These are phyloP conservation scores for Silurus aristotelis DNA, from an alignment of 2,797 vertebrate species.

Conservation along the genomic window DNA sequence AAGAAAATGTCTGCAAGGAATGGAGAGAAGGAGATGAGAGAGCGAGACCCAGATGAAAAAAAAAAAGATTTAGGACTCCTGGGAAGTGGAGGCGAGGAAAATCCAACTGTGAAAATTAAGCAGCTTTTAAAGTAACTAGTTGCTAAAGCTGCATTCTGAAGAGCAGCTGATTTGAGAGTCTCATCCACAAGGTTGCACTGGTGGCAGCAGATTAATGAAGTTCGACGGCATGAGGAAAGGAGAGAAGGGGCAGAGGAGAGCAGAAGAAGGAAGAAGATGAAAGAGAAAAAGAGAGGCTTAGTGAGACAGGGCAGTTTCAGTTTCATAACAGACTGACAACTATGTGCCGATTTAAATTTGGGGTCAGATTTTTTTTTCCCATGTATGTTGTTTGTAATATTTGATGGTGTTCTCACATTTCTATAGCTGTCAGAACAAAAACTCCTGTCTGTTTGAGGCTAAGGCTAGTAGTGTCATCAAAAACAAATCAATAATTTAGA, in stretches of 20 bases:
- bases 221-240: conserved; percentile 19
- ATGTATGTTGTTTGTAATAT: neutral
- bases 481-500: too few species aligned
- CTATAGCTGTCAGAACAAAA: neutral
- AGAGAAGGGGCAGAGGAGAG: conserved; percentile 46
- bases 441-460: neutral
- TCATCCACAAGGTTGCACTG: conserved; percentile 74
- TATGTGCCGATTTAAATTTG: neutral
- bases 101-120: conserved; percentile 80
- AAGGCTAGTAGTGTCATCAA: neutral
- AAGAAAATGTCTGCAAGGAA: conserved; percentile 47
- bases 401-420: neutral
- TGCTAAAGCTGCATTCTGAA: conserved; percentile 73
- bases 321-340: conserved; percentile 54
- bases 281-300: conserved; percentile 58
- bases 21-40: conserved; percentile 36
- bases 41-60: conserved; percentile 46
- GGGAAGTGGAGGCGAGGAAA: conserved; percentile 73
- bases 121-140: conserved; percentile 80
- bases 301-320: conserved; percentile 42
- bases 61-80: conserved; percentile 63
- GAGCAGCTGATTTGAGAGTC: conserved; percentile 69
- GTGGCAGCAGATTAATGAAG: conserved; percentile 62
- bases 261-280: conserved; percentile 22
- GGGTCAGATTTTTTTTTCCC: neutral